Evolutionary conservation across 2,888 invertebrate genomes (phyloP), one percentile per base, ranked within the genome.

Genomic region (Diarsia mendica): DNA sequence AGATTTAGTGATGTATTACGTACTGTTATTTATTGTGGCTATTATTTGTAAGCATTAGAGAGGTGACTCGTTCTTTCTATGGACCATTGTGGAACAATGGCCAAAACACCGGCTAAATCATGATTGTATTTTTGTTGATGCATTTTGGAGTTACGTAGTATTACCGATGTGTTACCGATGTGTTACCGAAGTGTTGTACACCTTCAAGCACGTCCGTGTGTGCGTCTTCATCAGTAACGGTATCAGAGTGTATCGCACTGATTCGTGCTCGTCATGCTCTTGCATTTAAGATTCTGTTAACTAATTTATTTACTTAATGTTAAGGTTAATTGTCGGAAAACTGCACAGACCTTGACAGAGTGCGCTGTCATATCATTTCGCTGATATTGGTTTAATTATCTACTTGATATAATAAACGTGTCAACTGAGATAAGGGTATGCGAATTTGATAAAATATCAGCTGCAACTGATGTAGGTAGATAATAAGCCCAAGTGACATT

Each of bases 381-480:
- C 51, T 60, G 72, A 72, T 77, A 80, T 60, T 69, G 68, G 39
- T 60, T 70, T 77, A 83, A 80, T 82, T 83, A 77, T 80, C 67
- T 66, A 11, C 51, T 63, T 61, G 64, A 68, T 70, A 67, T 61
- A 49, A 67, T 67, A 46, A 46, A 53, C 53, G 11, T 72, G 48
- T 49, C 51, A 60, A 51, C n/a, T 67, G 5, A 48, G 84, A 82
- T 82, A 77, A 61, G 3, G 11, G 33, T 63, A 49, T 49, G 23
- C 18, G 10, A 70, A 71, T 67, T 65, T 64, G 67, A 77, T 81
- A 71, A 67, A 49, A 33, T 66, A 66, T 67, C 23, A 64, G 28
- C 13, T 78, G 46, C 78, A 78, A 51, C 68, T 69, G 15, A 53
- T 46, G 5, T 23, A 60, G 10, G 2, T 79, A 23, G 13, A 44